Evolutionary conservation across 1,140 invertebrate species (phyloP).

Genomic region (Eciton burchellii): DNA sequence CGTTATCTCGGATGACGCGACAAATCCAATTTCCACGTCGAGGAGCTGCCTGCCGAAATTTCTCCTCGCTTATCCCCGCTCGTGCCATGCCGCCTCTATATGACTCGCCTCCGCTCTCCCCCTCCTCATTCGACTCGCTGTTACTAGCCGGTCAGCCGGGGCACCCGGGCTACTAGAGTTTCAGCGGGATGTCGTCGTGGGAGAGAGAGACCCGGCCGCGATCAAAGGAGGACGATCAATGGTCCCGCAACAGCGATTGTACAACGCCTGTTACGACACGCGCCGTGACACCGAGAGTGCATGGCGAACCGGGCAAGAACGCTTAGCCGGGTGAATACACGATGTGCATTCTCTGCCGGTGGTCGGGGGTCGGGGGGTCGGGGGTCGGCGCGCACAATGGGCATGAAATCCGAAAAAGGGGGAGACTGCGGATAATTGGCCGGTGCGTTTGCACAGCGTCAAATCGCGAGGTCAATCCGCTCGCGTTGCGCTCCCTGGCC

Average conservation of each 20-base stretch:
- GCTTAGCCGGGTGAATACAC: constrained; percentile 57
- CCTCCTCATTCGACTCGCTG: constrained; percentile 4
- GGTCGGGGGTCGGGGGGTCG: constrained; percentile 58
- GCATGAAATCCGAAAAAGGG: constrained; percentile 73
- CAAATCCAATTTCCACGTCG: neutral
- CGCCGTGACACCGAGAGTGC: constrained; percentile 43
- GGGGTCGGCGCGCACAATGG: constrained; percentile 69
- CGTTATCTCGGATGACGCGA: neutral
- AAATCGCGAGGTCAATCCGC: constrained; percentile 77
- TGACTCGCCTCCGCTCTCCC: neutral
- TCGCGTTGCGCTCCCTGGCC: constrained; percentile 58
- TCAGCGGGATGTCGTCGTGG: constrained; percentile 49
- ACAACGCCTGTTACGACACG: constrained; percentile 55
- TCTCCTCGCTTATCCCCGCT: neutral
- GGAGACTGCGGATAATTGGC: constrained; percentile 78
- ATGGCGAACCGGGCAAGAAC: constrained; percentile 39
- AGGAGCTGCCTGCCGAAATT: neutral
- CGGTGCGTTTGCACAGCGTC: constrained; percentile 76
- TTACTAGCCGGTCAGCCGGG: neutral
- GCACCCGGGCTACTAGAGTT: constrained; percentile 27
- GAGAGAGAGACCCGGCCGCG: constrained; percentile 43
- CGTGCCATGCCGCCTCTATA: too few relatives aligned
- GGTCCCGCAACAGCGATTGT: constrained; percentile 39
- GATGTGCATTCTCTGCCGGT: constrained; percentile 59
- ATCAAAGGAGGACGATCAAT: constrained; percentile 24